Evolutionary conservation across 2,888 invertebrate species (phyloP).

Genomic region (Bugulina stolonifera): DNA sequence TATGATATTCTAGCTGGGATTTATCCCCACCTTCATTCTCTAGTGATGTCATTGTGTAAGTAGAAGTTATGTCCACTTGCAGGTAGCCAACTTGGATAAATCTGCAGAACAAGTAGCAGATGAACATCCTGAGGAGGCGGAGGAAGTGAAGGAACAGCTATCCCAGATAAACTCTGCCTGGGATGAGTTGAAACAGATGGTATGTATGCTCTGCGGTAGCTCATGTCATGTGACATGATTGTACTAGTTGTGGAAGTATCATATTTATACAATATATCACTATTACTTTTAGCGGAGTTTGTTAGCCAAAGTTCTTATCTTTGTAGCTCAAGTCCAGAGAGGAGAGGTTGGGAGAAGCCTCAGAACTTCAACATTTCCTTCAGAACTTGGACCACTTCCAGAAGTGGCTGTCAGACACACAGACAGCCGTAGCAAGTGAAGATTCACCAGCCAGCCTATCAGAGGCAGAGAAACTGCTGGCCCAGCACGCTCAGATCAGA

Average conservation of each 20-base stretch:
- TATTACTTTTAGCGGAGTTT: no score
- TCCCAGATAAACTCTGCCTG: conserved; percentile 85
- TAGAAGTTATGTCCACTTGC: no score
- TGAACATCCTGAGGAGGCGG: conserved; percentile 57
- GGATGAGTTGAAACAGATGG: conserved; percentile 93
- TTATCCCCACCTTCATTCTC: no score
- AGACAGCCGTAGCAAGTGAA: conserved; percentile 68
- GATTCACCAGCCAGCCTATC: conserved; percentile 52
- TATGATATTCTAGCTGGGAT: no score
- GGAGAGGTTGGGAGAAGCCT: conserved; percentile 95
- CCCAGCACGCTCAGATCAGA: conserved; percentile 94
- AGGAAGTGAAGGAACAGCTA: conserved; percentile 80
- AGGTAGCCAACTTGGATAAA: conserved; percentile 56
- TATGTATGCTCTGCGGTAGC: no score
- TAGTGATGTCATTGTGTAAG: no score
- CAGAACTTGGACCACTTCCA: conserved; percentile 99
- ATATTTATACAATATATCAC: no score
- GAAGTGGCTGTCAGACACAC: conserved; percentile 95
- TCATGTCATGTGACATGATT: no score
- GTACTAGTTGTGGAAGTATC: no score
- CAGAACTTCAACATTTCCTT: conserved; percentile 79
- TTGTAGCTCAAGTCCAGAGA: conserved; percentile 87
- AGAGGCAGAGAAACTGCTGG: conserved; percentile 92
- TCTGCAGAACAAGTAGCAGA: conserved; percentile 37
- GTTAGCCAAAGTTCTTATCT: background rate